Base-by-base conservation (phyloP, 1,140 invertebrate species). In the Leptestheria dahalacensis region DNA sequence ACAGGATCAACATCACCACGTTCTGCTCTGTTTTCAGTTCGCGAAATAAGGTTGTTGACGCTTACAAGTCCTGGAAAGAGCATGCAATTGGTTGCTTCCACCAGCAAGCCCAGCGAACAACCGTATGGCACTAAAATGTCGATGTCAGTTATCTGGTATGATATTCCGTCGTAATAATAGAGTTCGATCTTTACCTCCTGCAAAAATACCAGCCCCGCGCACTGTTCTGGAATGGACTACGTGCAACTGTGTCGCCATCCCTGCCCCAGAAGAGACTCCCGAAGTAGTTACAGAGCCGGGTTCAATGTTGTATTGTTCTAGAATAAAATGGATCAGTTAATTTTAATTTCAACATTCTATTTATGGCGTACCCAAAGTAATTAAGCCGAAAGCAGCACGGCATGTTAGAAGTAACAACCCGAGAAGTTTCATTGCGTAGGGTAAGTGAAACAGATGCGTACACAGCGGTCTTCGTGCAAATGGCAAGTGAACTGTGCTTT, bases 221-320 rank as follows among this genome's bases (percentile, higher is more conserved):
- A 75, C 63, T 4, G 62, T 60, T 15, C 57, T 60, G 0, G 72
- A 74, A 50, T 65, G 66, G 2, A 69, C 71, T 4, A 74, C 70
- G 63, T 74, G 73, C 29, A 71, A 64, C 62, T 75, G 73, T 46
- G 67, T 66, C 25, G 72, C 72, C 69, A 74, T 72, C 28, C 66
- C 68, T 25, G 69, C 73, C 23, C 73, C 73, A 26, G 71, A 68
- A 11, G 69, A 72, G 6, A 75, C 66, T 6, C 73, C 73, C 41
- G 71, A 72, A 1, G 72, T 69, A 3, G 72, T 73, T 3, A 74
- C 62, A 10, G 63, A 60, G 1, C 50, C 55, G 0, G 25, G 25
- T 41, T 71, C 68, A 3, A 72, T 68, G 65, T 72, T 70, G 33
- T 41, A 41, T 41, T 41, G 33, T 15, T 41, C 33, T 41, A n/a